Evolutionary conservation across 2,888 invertebrate genomes (phyloP), one percentile per base, ranked within the genome.

Genomic region (Belgica antarctica): DNA sequence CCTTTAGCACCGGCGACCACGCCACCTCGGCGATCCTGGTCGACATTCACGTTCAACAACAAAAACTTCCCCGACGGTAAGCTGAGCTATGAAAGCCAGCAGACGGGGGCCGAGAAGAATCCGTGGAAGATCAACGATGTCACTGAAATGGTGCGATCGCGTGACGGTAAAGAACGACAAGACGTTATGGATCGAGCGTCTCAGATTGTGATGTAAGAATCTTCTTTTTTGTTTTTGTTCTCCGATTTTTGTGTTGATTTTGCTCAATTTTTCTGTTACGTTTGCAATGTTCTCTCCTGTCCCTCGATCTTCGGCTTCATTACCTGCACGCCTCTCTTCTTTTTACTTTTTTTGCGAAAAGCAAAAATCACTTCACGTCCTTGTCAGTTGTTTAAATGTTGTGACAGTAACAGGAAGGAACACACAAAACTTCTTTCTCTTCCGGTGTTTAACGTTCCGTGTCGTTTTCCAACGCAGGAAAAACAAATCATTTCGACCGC

Each of bases 401-500:
- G 52, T 68, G 68, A 68, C 68, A 68, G 27, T 68, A 57, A 57
- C 17, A n/a, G 47, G 68, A 25, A 68, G 31, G 68, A 68, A n/a
- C n/a, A 46, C n/a, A 31, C 17, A 2, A 10, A 57, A 68, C 47
- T 68, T 68, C 68, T 57, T 68, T 24, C 12, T 15, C 22, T 63
- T 41, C 41, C n/a, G 12, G 52, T 52, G 52, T 41, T 47, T 25
- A 62, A 41, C 57, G 19, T 52, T n/a, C n/a, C n/a, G 52, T 52
- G 19, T 8, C n/a, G n/a, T n/a, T 79, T 74, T n/a, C n/a, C n/a
- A n/a, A n/a, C n/a, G n/a, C 83, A 94, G 94, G 88, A 94, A 93
- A 83, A 93, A 92, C 83, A 93, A 94, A 81, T 93, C 93, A 72
- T 93, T 92, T 82, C 86, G 92, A 75, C 92, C 93, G n/a, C 84